Evolutionary conservation across 1,140 invertebrate species (phyloP), one percentile per base, ranked within the genome.

Genomic region (Armadillidium nasatum): DNA sequence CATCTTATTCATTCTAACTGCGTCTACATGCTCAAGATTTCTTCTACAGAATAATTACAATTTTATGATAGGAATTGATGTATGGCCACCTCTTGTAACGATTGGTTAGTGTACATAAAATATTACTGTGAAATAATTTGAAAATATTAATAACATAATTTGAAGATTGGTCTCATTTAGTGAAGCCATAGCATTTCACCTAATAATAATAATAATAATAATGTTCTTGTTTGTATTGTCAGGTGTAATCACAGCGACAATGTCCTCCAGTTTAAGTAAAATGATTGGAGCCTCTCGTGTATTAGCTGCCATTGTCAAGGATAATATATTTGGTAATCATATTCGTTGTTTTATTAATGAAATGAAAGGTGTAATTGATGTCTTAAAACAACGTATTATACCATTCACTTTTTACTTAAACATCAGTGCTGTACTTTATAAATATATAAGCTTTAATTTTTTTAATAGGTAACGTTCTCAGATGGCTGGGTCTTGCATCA

Each of bases 1-100:
- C 15, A 84, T 93, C 4, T 85, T 98, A 6, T 90, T 93, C 0
- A 84, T 98, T 21, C 85, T 99, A 15, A 94, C 94, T 22, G 93
- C 94, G 11, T 90, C 92, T 7, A 93, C 95, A 0, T 94, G 94
- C 82, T 89, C 89, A 4, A 85, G 88, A 22, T 88, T 88, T 77
- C 87, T 99, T 45, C 86, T 99, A 79, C 90, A 92, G 83, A 97
- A 98, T 82, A 93, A 99, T 87, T 99, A 96, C 84, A 89, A 96
- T 10, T 98, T 92, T 82, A 90, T 98, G 87, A 91, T 97, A 83
- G 84, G 86, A 22, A 91, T 98, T 44, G 98, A 97, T 84, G 84
- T 97, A 15, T 94, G 93, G 90, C 90, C 92, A 13, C 91, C 93
- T 10, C 93, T 97, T 84, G 94, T 98, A 0, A 90, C 94, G 11